Percentiles rank a stretch among this genome's conserved stretches.
phyloP scores from a whole-genome alignment of 1,140 invertebrate genomes.

The Trinorchestia longiramus region DNA sequence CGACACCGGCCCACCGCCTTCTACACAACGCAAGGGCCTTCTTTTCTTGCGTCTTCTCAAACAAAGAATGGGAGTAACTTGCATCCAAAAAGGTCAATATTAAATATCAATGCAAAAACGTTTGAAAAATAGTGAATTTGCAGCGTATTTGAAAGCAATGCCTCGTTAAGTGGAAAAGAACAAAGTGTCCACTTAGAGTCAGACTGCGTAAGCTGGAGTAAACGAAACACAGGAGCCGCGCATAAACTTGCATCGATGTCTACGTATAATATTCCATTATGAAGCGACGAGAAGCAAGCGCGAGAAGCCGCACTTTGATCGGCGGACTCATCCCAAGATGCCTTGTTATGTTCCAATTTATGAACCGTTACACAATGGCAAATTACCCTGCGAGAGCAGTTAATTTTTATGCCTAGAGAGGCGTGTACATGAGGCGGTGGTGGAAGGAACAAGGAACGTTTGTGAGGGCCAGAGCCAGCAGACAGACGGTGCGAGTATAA shows the following conservation, averaged over 20 bases:
- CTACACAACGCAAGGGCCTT: background rate
- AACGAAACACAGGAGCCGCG: background rate
- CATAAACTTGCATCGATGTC: background rate
- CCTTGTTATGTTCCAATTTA: slow-evolving; percentile 45
- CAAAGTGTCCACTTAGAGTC: background rate
- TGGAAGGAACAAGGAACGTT: background rate
- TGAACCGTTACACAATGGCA: slow-evolving; percentile 55
- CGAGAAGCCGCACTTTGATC: background rate
- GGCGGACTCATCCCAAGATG: slow-evolving; percentile 32
- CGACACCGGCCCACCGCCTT: no score
- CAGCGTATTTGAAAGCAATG: background rate
- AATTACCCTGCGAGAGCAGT: slow-evolving; percentile 42
- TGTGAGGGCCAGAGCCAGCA: background rate
- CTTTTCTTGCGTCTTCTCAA: background rate
- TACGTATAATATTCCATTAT: background rate
- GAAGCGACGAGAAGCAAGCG: background rate
- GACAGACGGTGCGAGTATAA: background rate
- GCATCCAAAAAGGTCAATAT: background rate
- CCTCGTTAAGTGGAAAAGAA: background rate
- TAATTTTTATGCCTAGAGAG: slow-evolving; percentile 45
- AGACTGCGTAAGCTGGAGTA: background rate
- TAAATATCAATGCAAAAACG: background rate
- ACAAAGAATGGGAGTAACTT: background rate
- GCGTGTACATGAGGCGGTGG: background rate
- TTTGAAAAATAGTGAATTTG: background rate